A percentile compares a stretch with the other conserved stretches of the same genome.
These are phyloP conservation scores for Luperina testacea DNA, from an alignment of 2,888 invertebrate genomes.

Conservation along the genomic window DNA sequence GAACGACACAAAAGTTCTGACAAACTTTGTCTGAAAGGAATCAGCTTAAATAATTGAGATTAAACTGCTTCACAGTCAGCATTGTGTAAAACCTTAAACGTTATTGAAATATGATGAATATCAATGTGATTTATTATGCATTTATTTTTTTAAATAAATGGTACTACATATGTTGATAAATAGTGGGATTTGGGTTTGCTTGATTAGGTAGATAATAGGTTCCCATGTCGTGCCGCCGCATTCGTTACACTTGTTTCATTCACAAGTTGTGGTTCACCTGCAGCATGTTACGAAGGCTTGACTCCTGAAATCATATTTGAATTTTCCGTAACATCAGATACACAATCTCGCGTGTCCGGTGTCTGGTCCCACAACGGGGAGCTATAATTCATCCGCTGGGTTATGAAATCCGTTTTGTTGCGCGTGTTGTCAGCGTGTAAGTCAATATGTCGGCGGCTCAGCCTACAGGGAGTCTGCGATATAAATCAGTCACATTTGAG, in stretches of 20 bases:
- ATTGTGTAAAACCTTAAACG: slow-evolving; percentile 9
- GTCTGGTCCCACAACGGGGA: neutral
- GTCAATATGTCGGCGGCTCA: slow-evolving; percentile 18
- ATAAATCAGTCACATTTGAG: slow-evolving; percentile 27
- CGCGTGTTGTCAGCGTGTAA: neutral
- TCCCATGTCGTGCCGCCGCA: neutral
- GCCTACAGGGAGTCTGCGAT: neutral
- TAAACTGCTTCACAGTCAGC: slow-evolving; percentile 14
- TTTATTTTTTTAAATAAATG: too few species aligned
- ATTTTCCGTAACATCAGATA: neutral
- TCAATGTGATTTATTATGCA: neutral
- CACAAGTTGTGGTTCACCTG: neutral
- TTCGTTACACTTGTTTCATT: neutral
- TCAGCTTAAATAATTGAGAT: slow-evolving; percentile 42
- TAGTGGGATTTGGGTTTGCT: neutral
- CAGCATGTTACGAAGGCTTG: neutral
- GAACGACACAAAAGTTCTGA: slow-evolving; percentile 25
- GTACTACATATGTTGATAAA: neutral
- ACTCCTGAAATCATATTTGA: neutral
- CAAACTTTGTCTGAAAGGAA: slow-evolving; percentile 38
- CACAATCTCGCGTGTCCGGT: neutral
- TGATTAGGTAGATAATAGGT: neutral
- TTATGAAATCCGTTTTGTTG: slow-evolving; percentile 5
- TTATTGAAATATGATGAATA: neutral
- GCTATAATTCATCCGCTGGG: slow-evolving; percentile 20